Evolutionary conservation across 2,797 vertebrate species (phyloP).

Genomic region (Bryconaethiops microstoma): DNA sequence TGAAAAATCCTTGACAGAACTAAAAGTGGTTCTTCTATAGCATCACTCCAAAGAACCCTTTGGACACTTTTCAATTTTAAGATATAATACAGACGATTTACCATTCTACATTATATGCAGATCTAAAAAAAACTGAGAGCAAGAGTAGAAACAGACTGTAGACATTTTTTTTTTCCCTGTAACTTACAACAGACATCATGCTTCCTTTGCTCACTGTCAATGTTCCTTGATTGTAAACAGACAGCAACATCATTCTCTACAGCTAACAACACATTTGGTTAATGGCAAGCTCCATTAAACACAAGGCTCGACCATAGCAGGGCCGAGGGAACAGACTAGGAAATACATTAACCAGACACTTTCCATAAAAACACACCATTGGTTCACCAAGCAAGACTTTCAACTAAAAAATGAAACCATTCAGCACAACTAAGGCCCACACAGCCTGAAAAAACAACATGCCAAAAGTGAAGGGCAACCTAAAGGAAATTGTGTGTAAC

Average conservation of each 20-base stretch:
- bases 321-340: neutral
- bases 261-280: neutral
- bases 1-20: no score
- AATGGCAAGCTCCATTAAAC: neutral
- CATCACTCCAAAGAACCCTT: no score
- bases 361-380: neutral
- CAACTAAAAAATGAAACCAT: neutral
- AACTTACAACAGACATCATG: neutral
- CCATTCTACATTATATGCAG: no score
- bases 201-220: neutral
- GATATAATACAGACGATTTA: no score
- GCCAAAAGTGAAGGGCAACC: neutral
- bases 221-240: neutral
- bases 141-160: no score
- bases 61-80: no score
- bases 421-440: neutral
- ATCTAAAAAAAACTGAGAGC: no score
- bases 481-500: neutral
- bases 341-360: neutral
- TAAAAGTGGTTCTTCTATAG: no score
- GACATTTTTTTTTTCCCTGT: neutral
- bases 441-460: neutral
- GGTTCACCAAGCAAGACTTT: neutral
- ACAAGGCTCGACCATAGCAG: neutral
- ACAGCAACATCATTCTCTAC: no score